These are phyloP conservation scores for Dryomyza anilis DNA, from an alignment of 2,888 invertebrate genomes.

Conservation along the genomic window DNA sequence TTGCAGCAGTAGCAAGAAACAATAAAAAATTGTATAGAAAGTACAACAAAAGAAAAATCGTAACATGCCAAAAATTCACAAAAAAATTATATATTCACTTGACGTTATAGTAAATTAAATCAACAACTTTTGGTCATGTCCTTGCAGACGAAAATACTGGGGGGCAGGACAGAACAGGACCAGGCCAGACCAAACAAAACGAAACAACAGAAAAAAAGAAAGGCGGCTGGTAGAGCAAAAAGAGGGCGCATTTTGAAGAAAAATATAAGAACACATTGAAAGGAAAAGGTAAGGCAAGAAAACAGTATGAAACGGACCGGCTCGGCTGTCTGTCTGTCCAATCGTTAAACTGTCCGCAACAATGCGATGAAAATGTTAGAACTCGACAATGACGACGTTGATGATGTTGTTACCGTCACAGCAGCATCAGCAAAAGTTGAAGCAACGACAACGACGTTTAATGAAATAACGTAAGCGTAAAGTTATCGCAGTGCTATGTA, in stretches of 20 bases:
- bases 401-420: conserved; percentile 19
- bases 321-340: not conserved
- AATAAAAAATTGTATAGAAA: conserved; percentile 2
- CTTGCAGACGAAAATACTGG: no score
- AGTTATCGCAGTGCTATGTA: not conserved
- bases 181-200: not conserved
- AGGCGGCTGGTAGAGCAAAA: not conserved
- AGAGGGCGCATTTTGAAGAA: not conserved
- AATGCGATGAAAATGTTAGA: conserved; percentile 24
- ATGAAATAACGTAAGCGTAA: not conserved
- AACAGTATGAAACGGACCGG: not conserved
- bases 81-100: conserved; percentile 29
- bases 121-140: conserved; percentile 27
- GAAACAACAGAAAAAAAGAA: not conserved
- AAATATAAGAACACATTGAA: not conserved
- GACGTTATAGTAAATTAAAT: conserved; percentile 33
- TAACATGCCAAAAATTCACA: conserved; percentile 12
- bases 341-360: conserved; percentile 15
- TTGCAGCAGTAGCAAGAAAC: not conserved
- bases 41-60: conserved; percentile 17
- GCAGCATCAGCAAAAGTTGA: no score
- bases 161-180: not conserved
- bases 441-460: not conserved
- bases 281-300: not conserved
- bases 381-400: conserved; percentile 27